Base-by-base conservation (phyloP, 2,113 vertebrate genomes). In the Coryphaenoides rupestris region DNA sequence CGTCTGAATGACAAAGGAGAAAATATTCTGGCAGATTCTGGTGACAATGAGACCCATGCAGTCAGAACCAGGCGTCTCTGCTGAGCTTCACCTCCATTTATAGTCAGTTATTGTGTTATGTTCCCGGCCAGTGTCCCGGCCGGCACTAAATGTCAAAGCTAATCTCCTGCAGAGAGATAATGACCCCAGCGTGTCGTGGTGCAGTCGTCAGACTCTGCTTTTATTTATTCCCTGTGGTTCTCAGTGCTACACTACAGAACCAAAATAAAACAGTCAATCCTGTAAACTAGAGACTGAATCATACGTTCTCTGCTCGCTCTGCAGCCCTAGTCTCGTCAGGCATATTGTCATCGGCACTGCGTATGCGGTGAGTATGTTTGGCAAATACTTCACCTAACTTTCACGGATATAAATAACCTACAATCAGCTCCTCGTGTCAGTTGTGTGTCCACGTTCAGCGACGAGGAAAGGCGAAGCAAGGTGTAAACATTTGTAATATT, bases 11-110 rank as follows among this genome's bases (percentile, higher is more conserved):
- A 21, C 55, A 45, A 60, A 21, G 22, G 55, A 67, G 71, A 40
- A 40, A 40, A 40, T 40, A 40, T 53, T 14, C n/a, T n/a, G n/a
- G 62, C 72, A 74, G 75, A 28, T 78, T 79, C 78, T 71, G 7
- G 58, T 76, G 82, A 75, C 74, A 46, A 49, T 9, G 40, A 26
- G 16, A 19, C 14, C n/a, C n/a, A n/a, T n/a, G n/a, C n/a, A n/a
- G n/a, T 40, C 60, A 55, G 77, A 60, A 59, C 33, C 33, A 40
- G 21, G 63, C 56, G 50, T 52, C 72, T 55, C 50, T 33, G 64
- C 50, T 17, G 24, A 33, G 58, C 2, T 49, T 46, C 67, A 4
- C 56, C 60, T 61, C 75, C 63, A 77, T 70, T 74, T 66, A 63
- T 49, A 62, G 70, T 3, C 14, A 69, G 22, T 9, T 6, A 47